Base-by-base conservation (phyloP, 2,888 invertebrate genomes). In the Globia sparganii region DNA sequence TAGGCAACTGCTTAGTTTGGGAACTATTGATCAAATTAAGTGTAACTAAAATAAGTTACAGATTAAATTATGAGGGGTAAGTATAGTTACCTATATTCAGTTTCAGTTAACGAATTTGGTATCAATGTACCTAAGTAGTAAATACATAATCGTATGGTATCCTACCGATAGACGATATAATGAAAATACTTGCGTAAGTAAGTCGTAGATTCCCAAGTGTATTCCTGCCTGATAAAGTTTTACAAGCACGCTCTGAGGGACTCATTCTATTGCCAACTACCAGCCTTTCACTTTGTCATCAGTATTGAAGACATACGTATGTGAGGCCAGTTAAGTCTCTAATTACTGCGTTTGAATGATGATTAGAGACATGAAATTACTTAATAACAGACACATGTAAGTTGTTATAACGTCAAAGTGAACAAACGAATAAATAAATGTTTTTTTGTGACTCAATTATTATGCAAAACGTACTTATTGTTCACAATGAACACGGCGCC, bases 201-300 rank as follows among this genome's bases (percentile, higher is more conserved):
- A 64, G 21, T 70, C 69, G 58, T 67, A 56, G 37, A 76, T 58
- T 71, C 83, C 59, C 76, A 58, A 68, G 65, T 75, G 77, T 75
- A 77, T 76, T 70, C 46, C 62, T 56, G 40, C 65, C 46, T 68
- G 65, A 65, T 68, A 75, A 71, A 77, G 62, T 82, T 69, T 68
- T 72, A 66, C 64, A 73, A 80, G 28, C 66, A 64, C 56, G 75
- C 75, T 68, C 70, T 21, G 59, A 68, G 72, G 73, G 74, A 65
- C 56, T 67, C 58, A 49, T 65, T 77, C 65, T 53, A 64, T 78
- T 65, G 70, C 69, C 31, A 70, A 67, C 75, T 43, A 56, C 25
- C 49, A n/a, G 59, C 53, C 78, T 79, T 87, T 87, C 80, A 87
- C 80, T 80, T 75, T 73, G 67, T 66, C 75, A 79, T 77, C 43